phyloP scores from a whole-genome alignment of 1,140 invertebrate species.

The Vanessa atalanta region DNA sequence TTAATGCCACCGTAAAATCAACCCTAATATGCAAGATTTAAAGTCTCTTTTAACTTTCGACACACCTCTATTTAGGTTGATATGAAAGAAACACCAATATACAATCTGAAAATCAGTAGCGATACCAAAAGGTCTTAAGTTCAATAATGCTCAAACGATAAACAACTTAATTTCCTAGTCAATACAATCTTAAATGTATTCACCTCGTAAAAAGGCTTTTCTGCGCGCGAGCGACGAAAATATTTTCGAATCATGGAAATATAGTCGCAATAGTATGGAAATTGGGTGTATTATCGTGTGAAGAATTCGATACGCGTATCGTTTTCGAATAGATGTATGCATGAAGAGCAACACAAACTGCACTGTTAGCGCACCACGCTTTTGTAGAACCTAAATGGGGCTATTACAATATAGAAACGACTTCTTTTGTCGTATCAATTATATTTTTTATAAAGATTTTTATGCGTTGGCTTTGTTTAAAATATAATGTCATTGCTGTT shows the following conservation, averaged over 20 bases:
- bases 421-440: conserved; percentile 22
- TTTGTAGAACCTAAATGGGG: conserved; percentile 65
- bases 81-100: conserved; percentile 53
- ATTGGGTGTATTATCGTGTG: conserved; percentile 60
- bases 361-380: conserved; percentile 73
- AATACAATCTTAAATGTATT: conserved; percentile 21
- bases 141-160: not conserved
- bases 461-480: too few relatives aligned
- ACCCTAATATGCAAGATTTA: conserved; percentile 35
- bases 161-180: not conserved
- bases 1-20: conserved; percentile 35
- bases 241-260: conserved; percentile 44
- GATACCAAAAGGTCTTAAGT: conserved; percentile 49
- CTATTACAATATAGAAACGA: conserved; percentile 48
- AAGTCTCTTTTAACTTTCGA: conserved; percentile 33
- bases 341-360: conserved; percentile 71
- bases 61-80: conserved; percentile 40
- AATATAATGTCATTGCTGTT: too few relatives aligned
- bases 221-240: conserved; percentile 40
- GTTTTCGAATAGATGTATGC: conserved; percentile 66
- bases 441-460: not conserved
- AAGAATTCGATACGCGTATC: conserved; percentile 43
- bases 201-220: conserved; percentile 18
- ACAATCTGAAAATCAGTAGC: conserved; percentile 64
- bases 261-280: conserved; percentile 41